Conservation (phyloP, 2,113 vertebrate species). For the Rana temporaria region DNA sequence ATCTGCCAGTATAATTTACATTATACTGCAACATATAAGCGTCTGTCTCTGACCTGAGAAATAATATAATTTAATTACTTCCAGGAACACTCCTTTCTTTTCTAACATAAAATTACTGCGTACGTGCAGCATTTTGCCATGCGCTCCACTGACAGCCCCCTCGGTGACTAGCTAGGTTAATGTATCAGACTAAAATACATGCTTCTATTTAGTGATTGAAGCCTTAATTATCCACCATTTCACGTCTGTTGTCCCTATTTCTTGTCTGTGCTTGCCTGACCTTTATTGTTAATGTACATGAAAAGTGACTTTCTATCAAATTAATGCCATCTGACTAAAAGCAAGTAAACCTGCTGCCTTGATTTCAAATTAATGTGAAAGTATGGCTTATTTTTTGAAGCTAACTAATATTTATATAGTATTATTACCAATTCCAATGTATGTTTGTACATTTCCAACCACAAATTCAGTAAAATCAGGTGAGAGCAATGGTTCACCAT, state of each 20-base stretch:
- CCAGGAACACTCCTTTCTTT: neutral
- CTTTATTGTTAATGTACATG: slow-evolving; percentile 46
- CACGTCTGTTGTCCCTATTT: slow-evolving; percentile 12
- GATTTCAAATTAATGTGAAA: slow-evolving; percentile 4
- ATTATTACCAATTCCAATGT: neutral
- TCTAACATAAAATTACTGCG: neutral
- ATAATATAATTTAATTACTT: slow-evolving; percentile 10
- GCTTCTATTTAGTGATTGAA: slow-evolving; percentile 33
- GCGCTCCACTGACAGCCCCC: neutral
- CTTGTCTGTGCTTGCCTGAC: slow-evolving; percentile 2
- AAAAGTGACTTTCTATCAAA: slow-evolving; percentile 21
- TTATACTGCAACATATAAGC: neutral
- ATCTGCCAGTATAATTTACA: too few relatives aligned
- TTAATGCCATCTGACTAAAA: slow-evolving; percentile 23
- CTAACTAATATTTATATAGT: slow-evolving; percentile 24
- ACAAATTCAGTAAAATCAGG: too few relatives aligned
- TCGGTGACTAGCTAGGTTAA: slow-evolving; percentile 25
- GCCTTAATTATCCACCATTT: slow-evolving; percentile 42
- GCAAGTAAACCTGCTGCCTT: slow-evolving; percentile 36
- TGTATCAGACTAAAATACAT: slow-evolving; percentile 16
- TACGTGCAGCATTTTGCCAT: neutral
- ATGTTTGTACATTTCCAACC: too few relatives aligned
- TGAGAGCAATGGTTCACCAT: too few relatives aligned
- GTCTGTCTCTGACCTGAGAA: neutral
- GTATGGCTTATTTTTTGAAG: neutral